A percentile compares a stretch with the other conserved stretches of the same genome.
These are phyloP conservation scores for Corythoichthys haematopterus DNA, from an alignment of 2,113 vertebrate genomes.

Conservation along the genomic window DNA sequence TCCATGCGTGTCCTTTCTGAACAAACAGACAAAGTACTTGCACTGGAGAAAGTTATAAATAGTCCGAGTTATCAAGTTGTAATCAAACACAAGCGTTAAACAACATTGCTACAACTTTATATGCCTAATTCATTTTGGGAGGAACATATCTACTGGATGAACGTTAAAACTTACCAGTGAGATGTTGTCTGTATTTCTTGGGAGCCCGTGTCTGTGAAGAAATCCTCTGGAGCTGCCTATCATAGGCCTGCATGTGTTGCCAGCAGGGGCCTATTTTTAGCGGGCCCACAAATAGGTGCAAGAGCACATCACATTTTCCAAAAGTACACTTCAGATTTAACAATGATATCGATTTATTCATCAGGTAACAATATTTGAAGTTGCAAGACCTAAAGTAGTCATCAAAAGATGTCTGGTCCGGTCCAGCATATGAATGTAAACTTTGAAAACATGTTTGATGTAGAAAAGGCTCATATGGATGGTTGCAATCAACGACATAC, in stretches of 20 bases:
- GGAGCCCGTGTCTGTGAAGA: slow-evolving; percentile 56
- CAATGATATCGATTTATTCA: slow-evolving; percentile 27
- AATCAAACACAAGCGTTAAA: slow-evolving; percentile 32
- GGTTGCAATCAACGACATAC: slow-evolving; percentile 24
- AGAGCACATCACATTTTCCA: slow-evolving; percentile 72
- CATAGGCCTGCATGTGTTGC: slow-evolving; percentile 73
- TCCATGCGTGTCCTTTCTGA: slow-evolving; percentile 43
- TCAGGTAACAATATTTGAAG: background rate
- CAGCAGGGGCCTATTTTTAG: slow-evolving; percentile 75
- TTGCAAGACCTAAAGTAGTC: background rate
- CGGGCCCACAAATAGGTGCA: slow-evolving; percentile 74
- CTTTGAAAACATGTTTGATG: slow-evolving; percentile 28
- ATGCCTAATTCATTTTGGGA: slow-evolving; percentile 11
- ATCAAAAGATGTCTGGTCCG: background rate
- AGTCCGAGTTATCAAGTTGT: slow-evolving; percentile 56
- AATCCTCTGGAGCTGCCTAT: slow-evolving; percentile 70
- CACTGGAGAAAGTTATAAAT: slow-evolving; percentile 68
- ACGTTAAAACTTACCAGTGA: slow-evolving; percentile 65
- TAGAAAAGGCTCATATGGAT: slow-evolving; percentile 2
- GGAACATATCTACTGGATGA: slow-evolving; percentile 17
- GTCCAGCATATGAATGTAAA: slow-evolving; percentile 10
- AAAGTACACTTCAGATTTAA: slow-evolving; percentile 57
- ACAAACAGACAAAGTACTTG: slow-evolving; percentile 50
- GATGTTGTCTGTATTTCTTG: slow-evolving; percentile 58
- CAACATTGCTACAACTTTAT: slow-evolving; percentile 5